A percentile compares a stretch with the other conserved stretches of the same genome.
Conservation (phyloP, 2,888 invertebrate species). For the Drosophila sordidula region DNA sequence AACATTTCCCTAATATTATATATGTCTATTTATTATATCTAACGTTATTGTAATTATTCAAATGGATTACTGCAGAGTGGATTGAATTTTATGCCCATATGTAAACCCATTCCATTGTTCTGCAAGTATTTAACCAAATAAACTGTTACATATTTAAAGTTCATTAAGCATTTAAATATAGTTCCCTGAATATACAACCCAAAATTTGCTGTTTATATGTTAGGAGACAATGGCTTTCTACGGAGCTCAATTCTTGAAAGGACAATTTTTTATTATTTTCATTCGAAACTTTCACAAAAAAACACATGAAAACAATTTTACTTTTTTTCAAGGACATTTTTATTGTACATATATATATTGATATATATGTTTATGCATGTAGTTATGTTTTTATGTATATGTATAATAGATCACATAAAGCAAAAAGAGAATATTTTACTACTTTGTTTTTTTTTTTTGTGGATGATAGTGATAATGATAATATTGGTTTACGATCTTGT, state of each 20-base stretch:
- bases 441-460: conserved; percentile 53
- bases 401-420: conserved; percentile 83
- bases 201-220: too few relatives aligned
- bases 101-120: conserved; percentile 2
- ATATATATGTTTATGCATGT: conserved; percentile 57
- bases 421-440: conserved; percentile 83
- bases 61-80: background rate
- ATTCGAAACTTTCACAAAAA: background rate
- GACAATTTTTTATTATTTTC: too few relatives aligned
- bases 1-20: conserved; percentile 52
- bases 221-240: too few relatives aligned
- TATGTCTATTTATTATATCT: conserved; percentile 24
- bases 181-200: too few relatives aligned
- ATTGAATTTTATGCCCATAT: conserved; percentile 3
- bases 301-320: background rate
- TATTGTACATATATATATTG: conserved; percentile 58
- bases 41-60: background rate
- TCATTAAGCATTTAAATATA: too few relatives aligned
- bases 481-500: conserved; percentile 34
- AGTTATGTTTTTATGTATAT: conserved; percentile 48
- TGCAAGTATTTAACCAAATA: conserved; percentile 26
- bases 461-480: conserved; percentile 58
- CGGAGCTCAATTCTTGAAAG: too few relatives aligned
- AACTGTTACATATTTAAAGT: too few relatives aligned
- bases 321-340: conserved; percentile 72